Evolutionary conservation across 2,797 vertebrate species (phyloP).

Genomic region (Ptychadena robeensis): DNA sequence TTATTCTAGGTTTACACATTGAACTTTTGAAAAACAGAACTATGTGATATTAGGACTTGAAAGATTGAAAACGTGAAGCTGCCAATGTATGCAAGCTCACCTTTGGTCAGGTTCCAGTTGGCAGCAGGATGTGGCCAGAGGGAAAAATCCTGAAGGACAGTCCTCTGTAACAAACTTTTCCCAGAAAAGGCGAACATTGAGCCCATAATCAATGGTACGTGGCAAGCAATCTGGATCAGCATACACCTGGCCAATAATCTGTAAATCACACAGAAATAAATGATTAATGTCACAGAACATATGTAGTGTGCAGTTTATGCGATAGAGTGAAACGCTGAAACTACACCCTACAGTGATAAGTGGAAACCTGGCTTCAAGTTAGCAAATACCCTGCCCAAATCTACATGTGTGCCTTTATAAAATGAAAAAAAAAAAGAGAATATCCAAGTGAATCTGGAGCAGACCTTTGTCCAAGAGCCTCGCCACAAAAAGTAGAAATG

Average conservation of each 20-base stretch:
- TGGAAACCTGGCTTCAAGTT: no score
- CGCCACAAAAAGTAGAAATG: no score
- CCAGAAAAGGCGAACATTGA: slow-evolving; percentile 92
- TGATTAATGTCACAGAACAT: neutral
- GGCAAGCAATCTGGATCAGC: slow-evolving; percentile 96
- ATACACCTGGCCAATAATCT: slow-evolving; percentile 97
- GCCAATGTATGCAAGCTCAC: slow-evolving; percentile 67
- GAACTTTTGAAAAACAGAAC: no score
- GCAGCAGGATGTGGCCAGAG: slow-evolving; percentile 91
- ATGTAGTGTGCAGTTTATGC: neutral
- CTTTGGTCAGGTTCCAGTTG: slow-evolving; percentile 90
- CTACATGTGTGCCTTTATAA: no score
- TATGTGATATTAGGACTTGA: no score
- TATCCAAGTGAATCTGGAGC: no score
- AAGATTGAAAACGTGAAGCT: neutral
- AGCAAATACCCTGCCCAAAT: no score
- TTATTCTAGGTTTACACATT: no score
- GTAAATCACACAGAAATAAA: neutral
- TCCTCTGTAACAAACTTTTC: slow-evolving; percentile 95
- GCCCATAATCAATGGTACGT: slow-evolving; percentile 91
- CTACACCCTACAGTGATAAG: no score
- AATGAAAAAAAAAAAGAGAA: no score
- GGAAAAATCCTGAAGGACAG: slow-evolving; percentile 92
- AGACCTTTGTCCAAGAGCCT: no score
- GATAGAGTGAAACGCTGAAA: neutral